These are phyloP conservation scores for Sphaerodactylus townsendi DNA, from an alignment of 2,113 vertebrate species.

Conservation along the genomic window DNA sequence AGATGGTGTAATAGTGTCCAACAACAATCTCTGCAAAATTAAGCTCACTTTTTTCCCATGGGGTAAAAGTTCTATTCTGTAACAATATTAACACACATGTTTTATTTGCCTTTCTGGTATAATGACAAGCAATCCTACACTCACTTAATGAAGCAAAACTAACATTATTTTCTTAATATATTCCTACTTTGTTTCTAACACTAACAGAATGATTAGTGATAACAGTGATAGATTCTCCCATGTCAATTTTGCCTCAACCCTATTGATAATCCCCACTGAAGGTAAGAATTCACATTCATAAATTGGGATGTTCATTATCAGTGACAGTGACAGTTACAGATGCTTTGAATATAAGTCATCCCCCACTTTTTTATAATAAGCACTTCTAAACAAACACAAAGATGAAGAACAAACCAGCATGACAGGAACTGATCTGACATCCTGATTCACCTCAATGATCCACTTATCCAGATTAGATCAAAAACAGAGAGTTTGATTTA, in stretches of 20 bases:
- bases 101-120: conserved; percentile 59
- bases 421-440: conserved; percentile 35
- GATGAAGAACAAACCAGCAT: conserved; percentile 44
- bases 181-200: conserved; percentile 46
- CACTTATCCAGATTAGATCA: conserved; percentile 1
- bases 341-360: conserved; percentile 68
- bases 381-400: conserved; percentile 48
- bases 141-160: conserved; percentile 64
- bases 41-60: conserved; percentile 59
- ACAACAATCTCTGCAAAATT: conserved; percentile 56
- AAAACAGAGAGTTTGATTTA: conserved; percentile 20
- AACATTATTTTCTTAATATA: conserved; percentile 53
- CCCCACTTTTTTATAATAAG: conserved; percentile 22
- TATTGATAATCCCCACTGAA: conserved; percentile 27
- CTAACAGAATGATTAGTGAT: conserved; percentile 60
- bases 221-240: conserved; percentile 54
- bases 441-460: conserved; percentile 32
- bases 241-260: conserved; percentile 4
- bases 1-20: conserved; percentile 35
- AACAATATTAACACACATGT: conserved; percentile 31
- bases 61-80: conserved; percentile 43
- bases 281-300: conserved; percentile 51
- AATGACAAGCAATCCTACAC: conserved; percentile 28
- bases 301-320: conserved; percentile 72
- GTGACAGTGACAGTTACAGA: conserved; percentile 64